A percentile compares a stretch with the other conserved stretches of the same genome.
Conservation (phyloP, 2,113 vertebrate genomes). For the Barnardius zonarius region DNA sequence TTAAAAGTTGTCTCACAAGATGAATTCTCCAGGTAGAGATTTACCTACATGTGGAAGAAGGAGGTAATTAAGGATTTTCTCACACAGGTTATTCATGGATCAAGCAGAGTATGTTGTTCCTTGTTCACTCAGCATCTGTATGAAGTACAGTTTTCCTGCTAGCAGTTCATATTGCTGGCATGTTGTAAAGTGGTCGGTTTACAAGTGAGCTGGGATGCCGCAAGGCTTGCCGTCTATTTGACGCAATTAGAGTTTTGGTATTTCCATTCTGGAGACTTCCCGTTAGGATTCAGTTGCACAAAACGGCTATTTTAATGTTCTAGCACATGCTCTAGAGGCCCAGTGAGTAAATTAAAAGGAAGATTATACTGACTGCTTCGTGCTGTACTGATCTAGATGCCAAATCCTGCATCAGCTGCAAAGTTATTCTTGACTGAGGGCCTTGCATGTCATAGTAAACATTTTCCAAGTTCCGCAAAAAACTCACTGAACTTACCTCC, state of each 20-base stretch:
- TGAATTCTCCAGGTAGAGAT: background rate
- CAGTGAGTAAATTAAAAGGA: background rate
- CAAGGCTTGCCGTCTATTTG: background rate
- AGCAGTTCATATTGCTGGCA: background rate
- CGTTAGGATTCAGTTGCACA: background rate
- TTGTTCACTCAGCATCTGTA: background rate
- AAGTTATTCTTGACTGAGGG: background rate
- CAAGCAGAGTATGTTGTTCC: background rate
- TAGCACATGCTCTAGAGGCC: background rate
- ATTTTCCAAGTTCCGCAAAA: background rate
- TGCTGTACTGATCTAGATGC: background rate
- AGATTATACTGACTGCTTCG: background rate
- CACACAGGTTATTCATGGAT: background rate
- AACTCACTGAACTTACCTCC: background rate
- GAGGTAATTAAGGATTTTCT: background rate
- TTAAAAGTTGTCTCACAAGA: background rate
- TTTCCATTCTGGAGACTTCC: constrained; percentile 1
- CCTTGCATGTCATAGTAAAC: background rate
- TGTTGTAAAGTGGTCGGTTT: background rate
- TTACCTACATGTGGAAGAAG: background rate
- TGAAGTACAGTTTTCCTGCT: background rate
- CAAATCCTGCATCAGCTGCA: background rate
- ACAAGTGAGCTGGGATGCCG: background rate
- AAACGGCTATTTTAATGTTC: background rate
- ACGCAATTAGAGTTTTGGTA: background rate